phyloP scores from a whole-genome alignment of 2,888 invertebrate genomes.

The Plagodis dolabraria region DNA sequence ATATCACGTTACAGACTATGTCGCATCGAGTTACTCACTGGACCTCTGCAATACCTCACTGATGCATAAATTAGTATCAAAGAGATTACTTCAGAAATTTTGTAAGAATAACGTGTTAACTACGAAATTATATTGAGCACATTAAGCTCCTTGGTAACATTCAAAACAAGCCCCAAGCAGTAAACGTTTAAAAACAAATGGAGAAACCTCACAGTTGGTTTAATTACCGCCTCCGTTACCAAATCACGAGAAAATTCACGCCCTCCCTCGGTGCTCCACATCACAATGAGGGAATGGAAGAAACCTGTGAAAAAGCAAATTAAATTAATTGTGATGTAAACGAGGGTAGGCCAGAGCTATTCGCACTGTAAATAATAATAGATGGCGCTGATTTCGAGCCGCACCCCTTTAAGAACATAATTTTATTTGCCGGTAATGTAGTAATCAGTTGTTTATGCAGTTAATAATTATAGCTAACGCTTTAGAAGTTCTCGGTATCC shows the following conservation, averaged over 20 bases:
- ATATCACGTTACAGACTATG: conserved; percentile 55
- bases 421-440: conserved; percentile 57
- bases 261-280: conserved; percentile 74
- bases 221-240: conserved; percentile 80
- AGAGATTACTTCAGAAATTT: conserved; percentile 16
- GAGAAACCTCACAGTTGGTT: conserved; percentile 77
- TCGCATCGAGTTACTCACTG: conserved; percentile 49
- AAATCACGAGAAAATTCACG: conserved; percentile 82
- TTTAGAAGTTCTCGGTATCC: conserved; percentile 34
- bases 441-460: conserved; percentile 48
- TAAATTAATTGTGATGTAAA: conserved; percentile 83
- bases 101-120: conserved; percentile 4
- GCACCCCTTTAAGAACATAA: conserved; percentile 65
- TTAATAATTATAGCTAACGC: conserved; percentile 52
- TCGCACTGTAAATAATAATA: conserved; percentile 73
- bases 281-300: conserved; percentile 78
- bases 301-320: conserved; percentile 83
- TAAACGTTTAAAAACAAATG: conserved; percentile 79
- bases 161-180: conserved; percentile 62
- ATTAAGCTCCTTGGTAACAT: conserved; percentile 53
- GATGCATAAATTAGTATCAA: conserved; percentile 16
- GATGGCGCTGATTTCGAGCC: conserved; percentile 62
- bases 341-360: conserved; percentile 73
- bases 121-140: conserved; percentile 45
- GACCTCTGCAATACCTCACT: conserved; percentile 36